A percentile compares a stretch with the other conserved stretches of the same genome.
Evolutionary conservation across 2,113 vertebrate species (phyloP).

Genomic region (Cynopterus brachyotis): DNA sequence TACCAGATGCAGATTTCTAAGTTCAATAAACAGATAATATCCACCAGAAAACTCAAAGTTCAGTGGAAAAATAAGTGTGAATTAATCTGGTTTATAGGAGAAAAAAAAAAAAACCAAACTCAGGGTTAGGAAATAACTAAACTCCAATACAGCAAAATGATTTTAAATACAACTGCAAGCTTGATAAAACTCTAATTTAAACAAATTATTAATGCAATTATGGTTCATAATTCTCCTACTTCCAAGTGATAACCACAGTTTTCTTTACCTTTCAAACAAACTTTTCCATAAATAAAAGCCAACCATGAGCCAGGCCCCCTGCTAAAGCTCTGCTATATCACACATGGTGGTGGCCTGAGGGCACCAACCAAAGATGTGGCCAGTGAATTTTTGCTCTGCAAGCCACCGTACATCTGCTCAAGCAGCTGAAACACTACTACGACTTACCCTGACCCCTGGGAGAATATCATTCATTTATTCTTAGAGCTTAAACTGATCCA

Average conservation of each 20-base stretch:
- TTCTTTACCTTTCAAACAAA: not conserved
- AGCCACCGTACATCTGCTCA: not conserved
- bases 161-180: not conserved
- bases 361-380: not conserved
- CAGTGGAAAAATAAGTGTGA: conserved; percentile 42
- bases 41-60: conserved; percentile 51
- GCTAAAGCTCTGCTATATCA: not conserved
- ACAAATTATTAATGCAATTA: not conserved
- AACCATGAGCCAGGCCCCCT: not conserved
- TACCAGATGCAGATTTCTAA: conserved; percentile 40
- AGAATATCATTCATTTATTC: conserved; percentile 19
- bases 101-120: not conserved
- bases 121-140: not conserved
- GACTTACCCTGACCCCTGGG: not conserved
- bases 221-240: not conserved
- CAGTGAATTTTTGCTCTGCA: not conserved
- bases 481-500: conserved; percentile 1
- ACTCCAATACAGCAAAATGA: conserved; percentile 22
- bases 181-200: not conserved
- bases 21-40: conserved; percentile 33
- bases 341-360: not conserved
- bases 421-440: not conserved
- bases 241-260: not conserved
- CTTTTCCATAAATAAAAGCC: not conserved
- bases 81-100: not conserved